phyloP scores from a whole-genome alignment of 2,888 invertebrate species.

The Matsumyia berberina region DNA sequence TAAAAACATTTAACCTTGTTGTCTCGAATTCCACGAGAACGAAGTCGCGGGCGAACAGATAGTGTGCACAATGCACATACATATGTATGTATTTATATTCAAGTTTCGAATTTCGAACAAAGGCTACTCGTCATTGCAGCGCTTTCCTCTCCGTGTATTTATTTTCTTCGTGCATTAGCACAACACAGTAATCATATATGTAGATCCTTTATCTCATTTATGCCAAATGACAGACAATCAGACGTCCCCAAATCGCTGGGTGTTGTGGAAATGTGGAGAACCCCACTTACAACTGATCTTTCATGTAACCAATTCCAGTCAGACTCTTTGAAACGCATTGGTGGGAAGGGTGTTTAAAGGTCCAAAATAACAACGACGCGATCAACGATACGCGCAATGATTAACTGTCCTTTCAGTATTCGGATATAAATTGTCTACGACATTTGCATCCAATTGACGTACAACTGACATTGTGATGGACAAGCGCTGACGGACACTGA shows the following conservation, averaged over 20 bases:
- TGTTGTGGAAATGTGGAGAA: slow-evolving; percentile 28
- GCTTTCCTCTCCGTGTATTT: slow-evolving; percentile 41
- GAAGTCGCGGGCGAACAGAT: too few species aligned
- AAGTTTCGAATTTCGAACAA: too few species aligned
- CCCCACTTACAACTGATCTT: slow-evolving; percentile 48
- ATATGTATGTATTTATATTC: too few species aligned
- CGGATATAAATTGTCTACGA: slow-evolving; percentile 77
- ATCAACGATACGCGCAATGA: slow-evolving; percentile 73
- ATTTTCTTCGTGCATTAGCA: not conserved
- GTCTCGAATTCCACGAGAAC: too few species aligned
- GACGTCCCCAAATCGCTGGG: slow-evolving; percentile 34
- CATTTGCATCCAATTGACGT: slow-evolving; percentile 79
- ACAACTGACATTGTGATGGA: slow-evolving; percentile 77
- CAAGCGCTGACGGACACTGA: slow-evolving; percentile 61
- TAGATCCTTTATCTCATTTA: slow-evolving; percentile 61
- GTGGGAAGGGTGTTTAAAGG: slow-evolving; percentile 40
- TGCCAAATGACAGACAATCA: slow-evolving; percentile 60
- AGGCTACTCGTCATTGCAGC: too few species aligned
- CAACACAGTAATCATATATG: slow-evolving; percentile 25
- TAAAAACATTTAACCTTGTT: too few species aligned
- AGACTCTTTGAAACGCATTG: slow-evolving; percentile 16
- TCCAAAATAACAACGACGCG: slow-evolving; percentile 59
- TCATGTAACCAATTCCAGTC: slow-evolving; percentile 18
- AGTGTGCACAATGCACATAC: too few species aligned
- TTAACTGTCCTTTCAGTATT: slow-evolving; percentile 76